Base-by-base conservation (phyloP, 1,140 invertebrate genomes). In the Druon quercuslanigerum region DNA sequence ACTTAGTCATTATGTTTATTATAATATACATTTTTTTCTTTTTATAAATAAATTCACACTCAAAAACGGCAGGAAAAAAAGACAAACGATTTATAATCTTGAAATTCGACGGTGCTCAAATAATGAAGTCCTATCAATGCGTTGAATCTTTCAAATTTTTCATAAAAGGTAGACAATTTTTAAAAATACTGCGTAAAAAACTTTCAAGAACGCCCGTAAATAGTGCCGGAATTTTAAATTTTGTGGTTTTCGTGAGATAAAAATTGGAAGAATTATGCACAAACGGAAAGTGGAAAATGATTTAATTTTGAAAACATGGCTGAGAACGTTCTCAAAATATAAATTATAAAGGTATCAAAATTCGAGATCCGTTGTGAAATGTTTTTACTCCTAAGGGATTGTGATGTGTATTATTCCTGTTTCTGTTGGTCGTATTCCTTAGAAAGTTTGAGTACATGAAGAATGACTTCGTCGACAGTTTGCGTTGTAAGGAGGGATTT, bases 391-490 rank as follows among this genome's bases (percentile, higher is more conserved):
- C 40, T 0, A 9, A 11, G 40, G 9, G 1, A 46, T 46, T 46
- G 9, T 46, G 40, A 46, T 46, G 40, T 46, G 40, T 46, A 7
- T 46, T 46, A 46, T 46, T 46, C 40, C 7, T 46, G 40, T 46
- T 46, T 46, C 40, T 46, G 40, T 46, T 46, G 40, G 40, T 46
- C 40, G 40, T 46, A 46, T 73, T 86, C 80, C 71, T 94, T 94
- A 72, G 94, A 94, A 79, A 94, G 90, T 87, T 93, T 92, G 76
- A 96, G 87, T 57, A 96, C 94, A 83, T 96, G 95, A 72, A 95
- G 88, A 85, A 96, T 96, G 13, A 96, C 95, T 88, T 96, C 95
- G 87, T 96, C 95, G 13, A 96, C 95, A n/a, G 95, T 94, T 85
- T 96, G 94, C 78, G 95, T 96, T 73, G 95, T 95, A 50, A 96